phyloP scores from a whole-genome alignment of 2,797 vertebrate genomes.

The Erethizon dorsatum region DNA sequence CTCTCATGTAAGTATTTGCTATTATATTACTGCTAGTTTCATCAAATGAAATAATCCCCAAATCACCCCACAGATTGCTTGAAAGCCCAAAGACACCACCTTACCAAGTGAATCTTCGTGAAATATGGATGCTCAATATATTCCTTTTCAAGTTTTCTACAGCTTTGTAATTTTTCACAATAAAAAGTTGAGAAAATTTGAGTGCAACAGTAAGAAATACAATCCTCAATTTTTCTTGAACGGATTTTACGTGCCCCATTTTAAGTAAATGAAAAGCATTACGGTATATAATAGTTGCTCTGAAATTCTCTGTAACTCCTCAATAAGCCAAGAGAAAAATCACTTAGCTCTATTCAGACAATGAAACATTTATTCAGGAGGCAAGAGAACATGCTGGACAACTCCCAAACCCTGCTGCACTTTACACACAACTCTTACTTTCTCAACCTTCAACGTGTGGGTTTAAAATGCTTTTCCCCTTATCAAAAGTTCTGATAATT shows the following conservation, averaged over 20 bases:
- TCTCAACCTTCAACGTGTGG: not conserved
- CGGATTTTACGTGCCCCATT: not conserved
- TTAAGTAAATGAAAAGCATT: not conserved
- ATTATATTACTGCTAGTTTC: not conserved
- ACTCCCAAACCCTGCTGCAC: not conserved
- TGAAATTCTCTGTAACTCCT: conserved; percentile 35
- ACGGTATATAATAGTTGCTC: not conserved
- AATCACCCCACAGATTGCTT: not conserved
- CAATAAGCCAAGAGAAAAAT: conserved; percentile 32
- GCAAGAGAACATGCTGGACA: conserved; percentile 44
- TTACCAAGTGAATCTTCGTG: conserved; percentile 1
- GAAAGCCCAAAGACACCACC: not conserved
- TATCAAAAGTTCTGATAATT: conserved; percentile 52
- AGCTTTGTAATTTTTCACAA: conserved; percentile 50
- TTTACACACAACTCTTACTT: not conserved
- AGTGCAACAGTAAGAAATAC: conserved; percentile 32
- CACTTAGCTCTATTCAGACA: not conserved
- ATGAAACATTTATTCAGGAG: not conserved
- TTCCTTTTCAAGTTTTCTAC: conserved; percentile 42
- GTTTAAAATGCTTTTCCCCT: conserved; percentile 18
- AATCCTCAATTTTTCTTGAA: conserved; percentile 32
- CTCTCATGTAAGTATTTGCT: not conserved
- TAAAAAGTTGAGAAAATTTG: conserved; percentile 40
- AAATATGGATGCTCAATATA: not conserved
- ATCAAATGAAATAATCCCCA: not conserved